Conservation (phyloP, 2,797 vertebrate genomes). For the Clarias pachynema region DNA sequence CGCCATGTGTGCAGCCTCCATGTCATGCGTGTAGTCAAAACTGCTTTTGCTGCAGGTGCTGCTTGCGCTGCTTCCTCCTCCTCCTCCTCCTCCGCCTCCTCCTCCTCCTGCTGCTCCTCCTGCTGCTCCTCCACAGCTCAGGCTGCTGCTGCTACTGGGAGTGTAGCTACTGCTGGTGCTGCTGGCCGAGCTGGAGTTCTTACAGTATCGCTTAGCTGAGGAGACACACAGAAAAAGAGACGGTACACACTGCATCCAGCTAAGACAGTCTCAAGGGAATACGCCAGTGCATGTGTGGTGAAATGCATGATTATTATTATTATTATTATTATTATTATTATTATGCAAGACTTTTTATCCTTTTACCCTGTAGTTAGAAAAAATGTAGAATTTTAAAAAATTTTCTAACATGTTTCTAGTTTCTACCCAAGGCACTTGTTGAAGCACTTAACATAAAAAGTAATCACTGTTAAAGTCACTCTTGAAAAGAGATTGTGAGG, state of each 20-base stretch:
- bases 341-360: neutral
- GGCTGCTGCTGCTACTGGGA: constrained; percentile 94
- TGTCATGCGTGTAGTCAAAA: constrained; percentile 98
- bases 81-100: constrained; percentile 79
- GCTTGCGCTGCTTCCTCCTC: constrained; percentile 95
- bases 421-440: neutral
- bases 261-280: neutral
- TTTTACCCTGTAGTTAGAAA: neutral
- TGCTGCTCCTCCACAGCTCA: constrained; percentile 87
- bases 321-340: neutral
- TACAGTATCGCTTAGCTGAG: constrained; percentile 95
- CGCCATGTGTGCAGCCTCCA: constrained; percentile 98
- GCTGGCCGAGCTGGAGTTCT: constrained; percentile 96
- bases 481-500: neutral
- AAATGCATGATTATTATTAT: neutral
- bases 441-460: neutral
- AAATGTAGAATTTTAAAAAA: neutral
- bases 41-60: constrained; percentile 99
- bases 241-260: neutral
- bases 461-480: neutral
- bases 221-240: constrained; percentile 28
- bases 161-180: constrained; percentile 98
- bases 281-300: neutral
- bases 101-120: constrained; percentile 71
- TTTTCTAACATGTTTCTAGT: neutral